Evolutionary conservation across 2,113 vertebrate genomes (phyloP).

Genomic region (Monopterus albus): DNA sequence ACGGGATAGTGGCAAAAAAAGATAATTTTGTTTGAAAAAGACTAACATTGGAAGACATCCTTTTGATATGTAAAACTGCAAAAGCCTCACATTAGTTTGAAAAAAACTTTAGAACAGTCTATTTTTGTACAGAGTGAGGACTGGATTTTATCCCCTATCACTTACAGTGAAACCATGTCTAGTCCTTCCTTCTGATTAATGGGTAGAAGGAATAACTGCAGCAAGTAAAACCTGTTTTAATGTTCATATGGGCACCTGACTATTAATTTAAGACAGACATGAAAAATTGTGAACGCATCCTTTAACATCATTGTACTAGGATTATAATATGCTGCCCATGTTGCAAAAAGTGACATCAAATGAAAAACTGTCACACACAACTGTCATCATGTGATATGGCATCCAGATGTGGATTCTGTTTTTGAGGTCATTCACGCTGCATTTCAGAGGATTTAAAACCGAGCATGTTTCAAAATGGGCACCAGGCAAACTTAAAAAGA

Average conservation of each 20-base stretch:
- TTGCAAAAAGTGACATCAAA: slow-evolving; percentile 38
- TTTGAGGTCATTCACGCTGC: slow-evolving; percentile 22
- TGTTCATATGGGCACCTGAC: not conserved
- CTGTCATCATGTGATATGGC: not conserved
- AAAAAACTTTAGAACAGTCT: no score
- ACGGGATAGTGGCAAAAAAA: no score
- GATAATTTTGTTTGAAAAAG: no score
- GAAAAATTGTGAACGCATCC: not conserved
- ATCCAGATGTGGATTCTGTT: slow-evolving; percentile 35
- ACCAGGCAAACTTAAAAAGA: slow-evolving; percentile 49
- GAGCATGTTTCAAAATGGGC: slow-evolving; percentile 45
- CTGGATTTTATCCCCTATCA: no score
- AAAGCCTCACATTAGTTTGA: no score
- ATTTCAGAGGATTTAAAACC: slow-evolving; percentile 47
- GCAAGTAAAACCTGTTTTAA: no score
- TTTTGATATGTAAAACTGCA: no score
- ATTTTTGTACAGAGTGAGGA: no score
- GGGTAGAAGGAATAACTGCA: no score
- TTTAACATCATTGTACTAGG: slow-evolving; percentile 6
- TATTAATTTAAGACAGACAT: not conserved
- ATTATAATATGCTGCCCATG: slow-evolving; percentile 17
- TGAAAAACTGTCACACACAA: slow-evolving; percentile 33
- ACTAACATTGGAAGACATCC: no score
- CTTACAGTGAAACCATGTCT: no score
- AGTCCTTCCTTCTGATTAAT: no score